Evolutionary conservation across 2,113 vertebrate genomes (phyloP).

Genomic region (Salvator merianae): DNA sequence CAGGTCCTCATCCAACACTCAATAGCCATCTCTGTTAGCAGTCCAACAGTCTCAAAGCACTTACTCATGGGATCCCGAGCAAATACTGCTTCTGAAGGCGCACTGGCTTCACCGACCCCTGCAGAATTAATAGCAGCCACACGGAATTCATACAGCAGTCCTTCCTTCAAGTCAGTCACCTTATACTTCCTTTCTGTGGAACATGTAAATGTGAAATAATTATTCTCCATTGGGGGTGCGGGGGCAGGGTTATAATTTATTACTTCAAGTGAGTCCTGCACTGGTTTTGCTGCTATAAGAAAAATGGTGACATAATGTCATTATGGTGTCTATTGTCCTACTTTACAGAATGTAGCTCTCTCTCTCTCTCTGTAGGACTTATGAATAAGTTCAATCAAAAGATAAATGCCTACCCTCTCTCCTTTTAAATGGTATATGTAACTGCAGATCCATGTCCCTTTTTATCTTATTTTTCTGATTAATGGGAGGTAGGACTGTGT

Average conservation of each 20-base stretch:
- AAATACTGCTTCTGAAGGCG: conserved; percentile 80
- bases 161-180: conserved; percentile 79
- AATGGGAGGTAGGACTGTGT: too few species aligned
- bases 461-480: too few species aligned
- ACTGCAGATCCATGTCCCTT: too few species aligned
- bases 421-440: too few species aligned
- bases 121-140: conserved; percentile 85
- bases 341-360: too few species aligned
- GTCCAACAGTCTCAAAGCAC: conserved; percentile 33
- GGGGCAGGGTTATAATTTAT: background rate
- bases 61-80: conserved; percentile 84
- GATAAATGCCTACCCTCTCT: too few species aligned
- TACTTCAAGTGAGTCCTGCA: background rate
- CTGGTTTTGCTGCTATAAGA: background rate
- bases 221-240: background rate
- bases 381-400: too few species aligned
- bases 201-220: background rate
- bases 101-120: conserved; percentile 83
- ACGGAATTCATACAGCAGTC: conserved; percentile 88
- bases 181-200: conserved; percentile 76
- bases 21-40: too few species aligned
- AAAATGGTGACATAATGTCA: background rate
- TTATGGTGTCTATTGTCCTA: too few species aligned
- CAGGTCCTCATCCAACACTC: too few species aligned
- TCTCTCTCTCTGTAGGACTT: too few species aligned